A percentile compares a stretch with the other conserved stretches of the same genome.
phyloP scores from a whole-genome alignment of 2,113 vertebrate genomes.

The Phasianus colchicus region DNA sequence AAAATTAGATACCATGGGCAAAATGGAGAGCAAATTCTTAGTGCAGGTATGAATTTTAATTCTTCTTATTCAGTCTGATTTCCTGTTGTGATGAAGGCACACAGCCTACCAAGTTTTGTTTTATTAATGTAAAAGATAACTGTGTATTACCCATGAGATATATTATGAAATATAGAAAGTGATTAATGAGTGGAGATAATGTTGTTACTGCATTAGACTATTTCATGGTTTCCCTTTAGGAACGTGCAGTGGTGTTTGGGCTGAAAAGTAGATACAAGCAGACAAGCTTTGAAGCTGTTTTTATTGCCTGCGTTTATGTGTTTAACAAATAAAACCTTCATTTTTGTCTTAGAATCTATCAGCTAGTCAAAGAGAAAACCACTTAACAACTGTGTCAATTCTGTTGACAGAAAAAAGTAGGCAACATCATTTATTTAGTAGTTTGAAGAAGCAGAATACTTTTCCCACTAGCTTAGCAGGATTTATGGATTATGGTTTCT shows the following conservation, averaged over 20 bases:
- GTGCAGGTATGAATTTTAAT: constrained; percentile 81
- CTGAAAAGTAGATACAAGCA: neutral
- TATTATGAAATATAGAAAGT: neutral
- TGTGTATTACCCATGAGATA: neutral
- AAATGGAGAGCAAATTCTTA: constrained; percentile 92
- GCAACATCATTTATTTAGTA: neutral
- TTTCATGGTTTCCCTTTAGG: neutral
- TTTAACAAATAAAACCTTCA: neutral
- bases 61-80: neutral
- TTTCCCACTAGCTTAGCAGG: neutral
- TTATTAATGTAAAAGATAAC: neutral
- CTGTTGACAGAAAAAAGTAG: neutral
- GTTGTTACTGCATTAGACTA: neutral
- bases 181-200: neutral
- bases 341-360: neutral
- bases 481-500: neutral
- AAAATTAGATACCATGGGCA: constrained; percentile 90
- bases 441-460: neutral
- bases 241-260: accelerated
- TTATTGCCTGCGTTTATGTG: neutral
- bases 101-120: neutral
- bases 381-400: neutral
- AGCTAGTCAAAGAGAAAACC: neutral
- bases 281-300: neutral
- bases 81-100: neutral